phyloP scores from a whole-genome alignment of 2,888 invertebrate genomes.

The Aricia artaxerxes region DNA sequence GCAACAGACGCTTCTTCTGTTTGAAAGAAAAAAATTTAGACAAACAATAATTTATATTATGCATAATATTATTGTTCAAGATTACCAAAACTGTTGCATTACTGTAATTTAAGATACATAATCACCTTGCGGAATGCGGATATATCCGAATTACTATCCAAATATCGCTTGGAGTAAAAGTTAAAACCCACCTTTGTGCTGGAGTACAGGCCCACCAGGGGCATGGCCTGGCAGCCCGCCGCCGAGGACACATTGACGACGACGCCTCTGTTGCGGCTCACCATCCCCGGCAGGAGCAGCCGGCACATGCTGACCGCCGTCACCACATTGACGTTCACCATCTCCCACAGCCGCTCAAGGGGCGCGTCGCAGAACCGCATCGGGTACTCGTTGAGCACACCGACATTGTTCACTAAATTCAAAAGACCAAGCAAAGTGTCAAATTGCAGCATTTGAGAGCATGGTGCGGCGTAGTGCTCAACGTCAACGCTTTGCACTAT shows the following conservation, averaged over 20 bases:
- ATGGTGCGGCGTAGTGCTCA: conserved; percentile 86
- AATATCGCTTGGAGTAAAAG: neutral
- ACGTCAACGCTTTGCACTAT: no score
- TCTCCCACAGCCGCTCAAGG: conserved; percentile 79
- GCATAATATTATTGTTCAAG: no score
- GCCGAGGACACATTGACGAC: conserved; percentile 83
- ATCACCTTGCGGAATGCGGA: neutral
- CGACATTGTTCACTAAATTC: neutral
- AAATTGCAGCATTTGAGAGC: conserved; percentile 87
- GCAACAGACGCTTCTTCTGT: no score
- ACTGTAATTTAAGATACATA: no score
- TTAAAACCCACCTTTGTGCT: conserved; percentile 11
- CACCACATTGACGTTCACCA: conserved; percentile 91
- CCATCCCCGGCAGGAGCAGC: conserved; percentile 88
- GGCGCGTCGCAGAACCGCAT: neutral
- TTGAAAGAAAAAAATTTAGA: no score
- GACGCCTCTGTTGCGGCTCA: conserved; percentile 86
- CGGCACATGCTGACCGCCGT: conserved; percentile 91
- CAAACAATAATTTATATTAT: no score
- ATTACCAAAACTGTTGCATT: no score
- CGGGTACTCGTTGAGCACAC: neutral
- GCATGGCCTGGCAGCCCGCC: neutral
- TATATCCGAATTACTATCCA: neutral
- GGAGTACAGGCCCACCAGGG: conserved; percentile 5
- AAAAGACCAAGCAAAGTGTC: conserved; percentile 50